phyloP scores from a whole-genome alignment of 2,888 invertebrate genomes.

The Drosophila mayaguana region DNA sequence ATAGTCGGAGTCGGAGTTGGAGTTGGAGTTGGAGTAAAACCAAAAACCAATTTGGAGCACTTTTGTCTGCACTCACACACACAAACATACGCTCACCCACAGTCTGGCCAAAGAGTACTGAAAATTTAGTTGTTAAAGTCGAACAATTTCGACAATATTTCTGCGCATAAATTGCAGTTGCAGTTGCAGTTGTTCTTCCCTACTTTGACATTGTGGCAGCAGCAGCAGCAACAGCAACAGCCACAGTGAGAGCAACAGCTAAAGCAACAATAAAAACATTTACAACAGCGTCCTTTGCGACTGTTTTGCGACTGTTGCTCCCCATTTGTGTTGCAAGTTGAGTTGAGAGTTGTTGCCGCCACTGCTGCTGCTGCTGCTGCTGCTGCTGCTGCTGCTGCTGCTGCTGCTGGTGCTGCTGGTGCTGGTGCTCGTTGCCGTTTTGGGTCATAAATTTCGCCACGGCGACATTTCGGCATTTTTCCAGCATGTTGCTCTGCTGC shows the following conservation, averaged over 20 bases:
- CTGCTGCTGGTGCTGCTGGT: slow-evolving; percentile 23
- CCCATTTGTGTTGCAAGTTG: slow-evolving; percentile 54
- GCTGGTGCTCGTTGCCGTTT: slow-evolving; percentile 57
- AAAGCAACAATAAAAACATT: slow-evolving; percentile 30
- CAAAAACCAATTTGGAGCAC: slow-evolving; percentile 79
- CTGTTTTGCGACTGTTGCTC: slow-evolving; percentile 63
- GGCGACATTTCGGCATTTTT: slow-evolving; percentile 81
- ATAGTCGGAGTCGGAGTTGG: background rate
- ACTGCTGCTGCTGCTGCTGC: slow-evolving; percentile 25
- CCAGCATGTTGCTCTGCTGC: slow-evolving; percentile 61
- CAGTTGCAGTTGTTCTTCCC: slow-evolving; percentile 38
- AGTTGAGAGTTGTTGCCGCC: slow-evolving; percentile 41
- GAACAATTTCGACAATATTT: slow-evolving; percentile 79
- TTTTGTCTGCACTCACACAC: slow-evolving; percentile 42
- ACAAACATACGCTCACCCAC: slow-evolving; percentile 10
- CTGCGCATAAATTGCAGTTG: slow-evolving; percentile 75
- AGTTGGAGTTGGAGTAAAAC: slow-evolving; percentile 19
- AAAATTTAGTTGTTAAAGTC: slow-evolving; percentile 82
- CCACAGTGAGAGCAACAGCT: background rate
- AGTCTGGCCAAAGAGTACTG: slow-evolving; percentile 31
- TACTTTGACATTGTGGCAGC: slow-evolving; percentile 68
- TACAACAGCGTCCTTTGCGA: slow-evolving; percentile 55
- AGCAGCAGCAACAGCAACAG: slow-evolving; percentile 26
- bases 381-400: slow-evolving; percentile 32
- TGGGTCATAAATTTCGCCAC: slow-evolving; percentile 76